These are phyloP conservation scores for Ifrita kowaldi DNA, from an alignment of 2,113 vertebrate genomes.

Conservation along the genomic window DNA sequence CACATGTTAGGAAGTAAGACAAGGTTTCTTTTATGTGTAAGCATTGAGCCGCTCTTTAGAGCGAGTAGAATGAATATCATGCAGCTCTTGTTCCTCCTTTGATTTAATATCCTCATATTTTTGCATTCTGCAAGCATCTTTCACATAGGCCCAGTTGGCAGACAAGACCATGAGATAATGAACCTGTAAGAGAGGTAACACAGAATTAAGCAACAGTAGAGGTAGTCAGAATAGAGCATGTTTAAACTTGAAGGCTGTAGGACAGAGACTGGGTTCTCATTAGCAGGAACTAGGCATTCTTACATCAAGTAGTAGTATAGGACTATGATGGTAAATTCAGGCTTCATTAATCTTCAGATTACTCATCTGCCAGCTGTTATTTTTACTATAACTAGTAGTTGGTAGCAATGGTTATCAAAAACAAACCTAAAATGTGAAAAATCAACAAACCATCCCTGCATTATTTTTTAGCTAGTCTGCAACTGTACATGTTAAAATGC, in stretches of 20 bases:
- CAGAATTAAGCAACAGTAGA: background rate
- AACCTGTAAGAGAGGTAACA: constrained; percentile 76
- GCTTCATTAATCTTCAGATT: background rate
- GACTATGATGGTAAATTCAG: background rate
- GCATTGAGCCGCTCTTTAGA: constrained; percentile 99
- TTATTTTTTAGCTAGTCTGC: background rate
- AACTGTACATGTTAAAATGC: background rate
- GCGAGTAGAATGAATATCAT: constrained; percentile 98
- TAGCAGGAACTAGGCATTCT: background rate
- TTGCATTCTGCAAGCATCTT: constrained; percentile 97
- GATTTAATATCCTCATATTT: constrained; percentile 99
- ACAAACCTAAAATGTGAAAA: background rate
- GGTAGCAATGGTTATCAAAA: background rate
- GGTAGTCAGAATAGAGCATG: accelerated
- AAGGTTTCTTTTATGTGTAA: constrained; percentile 87
- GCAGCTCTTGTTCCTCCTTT: constrained; percentile 98
- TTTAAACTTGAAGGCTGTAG: background rate
- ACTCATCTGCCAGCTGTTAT: background rate
- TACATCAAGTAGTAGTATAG: background rate
- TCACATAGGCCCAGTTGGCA: constrained; percentile 99
- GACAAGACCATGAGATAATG: constrained; percentile 99
- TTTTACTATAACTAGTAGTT: background rate
- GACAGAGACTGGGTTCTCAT: background rate
- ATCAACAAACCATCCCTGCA: background rate
- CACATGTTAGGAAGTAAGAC: constrained; percentile 45